Evolutionary conservation across 2,888 invertebrate genomes (phyloP).

Genomic region (Euphydryas editha): DNA sequence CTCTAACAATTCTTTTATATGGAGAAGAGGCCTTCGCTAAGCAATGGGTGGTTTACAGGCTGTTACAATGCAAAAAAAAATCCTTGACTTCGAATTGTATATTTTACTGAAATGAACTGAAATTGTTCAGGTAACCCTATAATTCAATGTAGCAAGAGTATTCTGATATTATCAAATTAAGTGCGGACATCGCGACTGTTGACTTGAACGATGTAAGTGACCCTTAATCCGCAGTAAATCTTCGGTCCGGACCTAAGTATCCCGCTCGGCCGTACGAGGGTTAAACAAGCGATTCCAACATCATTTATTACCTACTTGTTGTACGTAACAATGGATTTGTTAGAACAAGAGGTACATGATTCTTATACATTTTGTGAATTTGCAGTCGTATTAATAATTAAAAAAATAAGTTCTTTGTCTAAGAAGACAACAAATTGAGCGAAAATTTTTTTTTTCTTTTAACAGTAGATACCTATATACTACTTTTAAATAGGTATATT

Average conservation of each 20-base stretch:
- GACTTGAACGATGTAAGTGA: slow-evolving; percentile 80
- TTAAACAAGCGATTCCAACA: slow-evolving; percentile 75
- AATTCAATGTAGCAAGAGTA: slow-evolving; percentile 61
- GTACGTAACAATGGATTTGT: slow-evolving; percentile 52
- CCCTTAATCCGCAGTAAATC: slow-evolving; percentile 82
- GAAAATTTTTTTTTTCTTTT: too few species aligned
- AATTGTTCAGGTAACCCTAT: slow-evolving; percentile 39
- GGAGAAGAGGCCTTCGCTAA: too few species aligned
- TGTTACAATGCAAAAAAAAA: too few species aligned
- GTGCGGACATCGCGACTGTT: slow-evolving; percentile 72
- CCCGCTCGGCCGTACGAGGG: slow-evolving; percentile 58
- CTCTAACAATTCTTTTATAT: too few species aligned
- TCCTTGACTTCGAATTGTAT: too few species aligned
- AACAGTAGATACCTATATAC: too few species aligned
- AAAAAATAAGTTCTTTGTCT: too few species aligned
- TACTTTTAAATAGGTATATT: too few species aligned
- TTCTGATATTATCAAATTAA: slow-evolving; percentile 72
- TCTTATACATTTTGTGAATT: slow-evolving; percentile 30
- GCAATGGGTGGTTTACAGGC: too few species aligned
- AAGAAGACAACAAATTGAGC: too few species aligned
- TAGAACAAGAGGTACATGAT: slow-evolving; percentile 40
- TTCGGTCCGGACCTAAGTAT: slow-evolving; percentile 58
- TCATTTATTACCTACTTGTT: slow-evolving; percentile 76
- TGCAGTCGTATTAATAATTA: neutral
- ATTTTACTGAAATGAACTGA: neutral